Conservation (phyloP, 2,113 vertebrate genomes). For the Oenanthe melanoleuca region DNA sequence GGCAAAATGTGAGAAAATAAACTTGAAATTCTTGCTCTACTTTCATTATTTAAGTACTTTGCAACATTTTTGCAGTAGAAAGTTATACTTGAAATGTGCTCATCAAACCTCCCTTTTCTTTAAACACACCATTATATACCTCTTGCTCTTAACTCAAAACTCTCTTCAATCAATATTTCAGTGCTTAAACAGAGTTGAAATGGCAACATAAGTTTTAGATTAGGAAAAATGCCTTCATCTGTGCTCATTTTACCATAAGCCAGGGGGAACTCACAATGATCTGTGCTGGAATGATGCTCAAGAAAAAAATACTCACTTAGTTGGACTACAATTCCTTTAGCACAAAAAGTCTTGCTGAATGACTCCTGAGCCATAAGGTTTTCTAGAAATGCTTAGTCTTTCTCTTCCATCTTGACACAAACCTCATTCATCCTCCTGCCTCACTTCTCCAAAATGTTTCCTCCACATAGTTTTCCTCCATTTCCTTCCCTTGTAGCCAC, state of each 20-base stretch:
- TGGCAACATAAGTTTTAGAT: neutral
- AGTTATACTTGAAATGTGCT: neutral
- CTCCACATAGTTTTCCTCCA: neutral
- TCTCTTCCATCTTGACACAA: neutral
- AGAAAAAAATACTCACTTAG: neutral
- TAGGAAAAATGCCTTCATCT: neutral
- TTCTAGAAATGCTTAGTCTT: neutral
- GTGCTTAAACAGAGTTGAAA: neutral
- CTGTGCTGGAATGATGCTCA: neutral
- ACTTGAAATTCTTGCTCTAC: slow-evolving; percentile 10
- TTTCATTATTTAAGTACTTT: slow-evolving; percentile 25
- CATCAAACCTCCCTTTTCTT: neutral
- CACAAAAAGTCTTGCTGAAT: neutral
- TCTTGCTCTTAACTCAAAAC: neutral
- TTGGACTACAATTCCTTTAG: neutral
- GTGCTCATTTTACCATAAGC: neutral
- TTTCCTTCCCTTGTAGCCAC: neutral
- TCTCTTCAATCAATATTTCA: slow-evolving; percentile 4
- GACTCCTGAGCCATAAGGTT: neutral
- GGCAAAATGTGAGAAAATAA: slow-evolving; percentile 47
- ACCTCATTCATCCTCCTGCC: neutral
- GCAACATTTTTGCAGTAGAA: neutral
- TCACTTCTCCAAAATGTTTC: neutral
- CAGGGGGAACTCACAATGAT: neutral
- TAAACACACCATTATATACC: neutral